Evolutionary conservation across 2,113 vertebrate species (phyloP), one percentile per base, ranked within the genome.

Genomic region (Antechinus flavipes): DNA sequence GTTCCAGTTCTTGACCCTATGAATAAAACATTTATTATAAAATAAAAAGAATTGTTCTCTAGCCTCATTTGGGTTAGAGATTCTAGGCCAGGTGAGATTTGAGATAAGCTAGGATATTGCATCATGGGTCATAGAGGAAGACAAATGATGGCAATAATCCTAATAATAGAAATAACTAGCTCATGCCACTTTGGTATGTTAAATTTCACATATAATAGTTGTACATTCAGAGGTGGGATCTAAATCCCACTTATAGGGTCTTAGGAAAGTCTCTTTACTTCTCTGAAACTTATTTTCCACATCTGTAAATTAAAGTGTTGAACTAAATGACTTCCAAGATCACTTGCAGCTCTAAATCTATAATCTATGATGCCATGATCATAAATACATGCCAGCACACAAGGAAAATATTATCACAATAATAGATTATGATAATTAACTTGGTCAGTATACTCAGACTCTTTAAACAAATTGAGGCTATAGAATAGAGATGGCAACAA

Each of bases 101-200:
- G 5, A 50, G 19, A 25, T 92, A 5, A 49, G 6, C 89, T 97
- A 91, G 89, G 16, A 95, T 49, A 53, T n/a, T 84, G n/a, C 1
- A 84, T 5, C n/a, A n/a, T 76, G 25, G 61, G 49, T 95, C 84
- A 91, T 12, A 50, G 35, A 90, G 55, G 14, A 95, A 76, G 19
- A 84, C 93, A 25, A 94, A 92, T 49, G 24, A 49, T 56, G 46
- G 61, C 54, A 92, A 47, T 92, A 27, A 46, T 58, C 25, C 22
- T 76, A 89, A 95, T 90, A 76, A 93, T 91, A 95, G 56, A 47
- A 47, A 9, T 24, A 30, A 52, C 8, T 91, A 91, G 2, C 58
- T 93, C 93, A 95, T 94, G 93, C 8, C 42, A 55, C 25, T 84
- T 1, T 30, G 95, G 11, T 90, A n/a, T 53, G 24, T 90, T 84